Evolutionary conservation across 2,113 vertebrate species (phyloP), one percentile per base, ranked within the genome.

Genomic region (Nyctibius bracteatus): DNA sequence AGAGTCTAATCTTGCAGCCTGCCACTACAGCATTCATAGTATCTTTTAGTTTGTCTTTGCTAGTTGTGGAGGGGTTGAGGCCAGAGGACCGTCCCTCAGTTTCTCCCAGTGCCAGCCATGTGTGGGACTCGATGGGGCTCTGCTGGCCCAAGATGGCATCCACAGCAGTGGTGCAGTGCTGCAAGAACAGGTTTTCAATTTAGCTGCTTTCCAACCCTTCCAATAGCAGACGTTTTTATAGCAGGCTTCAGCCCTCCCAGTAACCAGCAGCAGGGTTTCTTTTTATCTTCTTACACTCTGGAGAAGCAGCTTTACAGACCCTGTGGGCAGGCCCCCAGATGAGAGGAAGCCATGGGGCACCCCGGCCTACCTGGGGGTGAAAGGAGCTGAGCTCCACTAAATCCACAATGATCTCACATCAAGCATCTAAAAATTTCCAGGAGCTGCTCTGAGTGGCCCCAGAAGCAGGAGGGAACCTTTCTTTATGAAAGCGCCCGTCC

Each of bases 141-240:
- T 71, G 51, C 37, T 1, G 4, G 57, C 6, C 35, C 20, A 20
- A 77, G 52, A 43, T 19, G 39, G 78, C 3, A 3, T 43, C 47
- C 44, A 0, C 1, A 0, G 21, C 24, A 16, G 43, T 15, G 8
- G 30, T 0, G 1, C 47, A 12, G 24, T 1, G 2, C 62, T 8
- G 3, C 47, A 17, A 47, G 21, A 71, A 21, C 54, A n/a, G 24
- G 8, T n/a, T 22, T 71, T 41, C 16, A 3, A 33, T 31, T 31
- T 5, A 35, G 55, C 33, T 21, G 9, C 63, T 43, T 86, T 35
- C 37, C 44, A 24, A 2, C 14, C 13, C 18, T 58, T 28, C 12
- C 51, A 18, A 6, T 2, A 5, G 43, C 43, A 62, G 35, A 21
- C 0, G 2, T 37, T 84, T 43, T 59, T 16, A 47, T 2, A 59